Evolutionary conservation across 1,140 invertebrate genomes (phyloP), one percentile per base, ranked within the genome.

Genomic region (Macrotrachela quadricornifera): DNA sequence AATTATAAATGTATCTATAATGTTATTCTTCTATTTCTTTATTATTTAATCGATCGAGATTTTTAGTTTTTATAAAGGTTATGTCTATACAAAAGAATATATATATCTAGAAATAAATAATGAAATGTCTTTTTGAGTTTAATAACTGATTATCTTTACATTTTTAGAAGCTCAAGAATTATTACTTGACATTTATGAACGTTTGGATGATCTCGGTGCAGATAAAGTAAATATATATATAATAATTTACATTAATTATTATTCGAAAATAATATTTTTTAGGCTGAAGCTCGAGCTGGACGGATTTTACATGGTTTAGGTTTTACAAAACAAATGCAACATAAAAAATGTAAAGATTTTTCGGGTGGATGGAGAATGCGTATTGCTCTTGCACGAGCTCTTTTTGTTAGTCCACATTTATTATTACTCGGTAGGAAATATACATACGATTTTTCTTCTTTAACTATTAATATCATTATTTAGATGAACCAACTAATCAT

Each of bases 311-410:
- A 90, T 64, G 94, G 94, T 80, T 76, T 99, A 12, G 94, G 94
- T 39, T 99, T 99, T 65, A 82, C 80, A 38, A 79, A 80, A 61
- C 79, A 82, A 51, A 99, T 99, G 94, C 88, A 97, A 69, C 69
- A 77, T 40, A 80, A 81, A 62, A 76, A 81, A 76, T 76, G 85
- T 54, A 91, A 85, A 75, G 87, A 94, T 64, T 95, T 94, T 65
- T 91, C 85, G 50, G 88, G 79, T 75, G 92, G 94, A 65, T 99
- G 94, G 94, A 76, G 94, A 52, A 99, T 99, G 94, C 75, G 94
- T 61, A 96, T 99, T 61, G 85, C 91, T n/a, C 71, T 99, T 30
- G 94, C 94, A n/a, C 52, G 68, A 46, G 68, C 66, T 13, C 57
- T 71, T 49, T 71, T 62, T 56, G 61, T 71, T 42, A 65, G 64